phyloP scores from a whole-genome alignment of 53 echinoderm and acorn worm species.

The Glandiceps talaboti region DNA sequence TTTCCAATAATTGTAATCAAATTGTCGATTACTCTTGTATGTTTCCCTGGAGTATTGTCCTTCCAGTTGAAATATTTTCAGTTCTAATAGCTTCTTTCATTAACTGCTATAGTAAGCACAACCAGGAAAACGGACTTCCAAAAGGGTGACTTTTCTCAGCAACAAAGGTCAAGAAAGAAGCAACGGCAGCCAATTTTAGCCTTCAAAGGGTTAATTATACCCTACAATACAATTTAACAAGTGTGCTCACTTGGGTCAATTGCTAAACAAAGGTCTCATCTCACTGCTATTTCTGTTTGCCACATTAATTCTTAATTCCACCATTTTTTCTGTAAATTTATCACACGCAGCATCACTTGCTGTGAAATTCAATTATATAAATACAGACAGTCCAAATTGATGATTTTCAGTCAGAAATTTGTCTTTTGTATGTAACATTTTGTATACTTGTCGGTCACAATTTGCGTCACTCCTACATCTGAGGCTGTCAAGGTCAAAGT shows the following conservation, averaged over 20 bases:
- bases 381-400: neutral
- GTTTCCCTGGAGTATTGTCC: neutral
- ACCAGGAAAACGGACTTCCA: neutral
- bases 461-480: too few species aligned
- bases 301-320: neutral
- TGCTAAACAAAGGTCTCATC: neutral
- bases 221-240: neutral
- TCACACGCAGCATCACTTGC: neutral
- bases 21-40: neutral
- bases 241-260: neutral
- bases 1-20: neutral
- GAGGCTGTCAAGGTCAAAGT: too few species aligned
- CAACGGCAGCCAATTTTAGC: neutral
- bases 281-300: neutral
- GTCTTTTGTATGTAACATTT: too few species aligned
- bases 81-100: neutral
- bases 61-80: neutral
- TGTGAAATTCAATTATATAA: neutral
- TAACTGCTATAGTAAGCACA: neutral
- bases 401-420: neutral
- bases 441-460: too few species aligned
- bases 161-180: neutral
- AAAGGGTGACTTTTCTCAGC: neutral
- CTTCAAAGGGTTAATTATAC: neutral
- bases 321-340: neutral